These are phyloP conservation scores for Panthera leo DNA, from an alignment of 2,113 vertebrate species.

Conservation along the genomic window DNA sequence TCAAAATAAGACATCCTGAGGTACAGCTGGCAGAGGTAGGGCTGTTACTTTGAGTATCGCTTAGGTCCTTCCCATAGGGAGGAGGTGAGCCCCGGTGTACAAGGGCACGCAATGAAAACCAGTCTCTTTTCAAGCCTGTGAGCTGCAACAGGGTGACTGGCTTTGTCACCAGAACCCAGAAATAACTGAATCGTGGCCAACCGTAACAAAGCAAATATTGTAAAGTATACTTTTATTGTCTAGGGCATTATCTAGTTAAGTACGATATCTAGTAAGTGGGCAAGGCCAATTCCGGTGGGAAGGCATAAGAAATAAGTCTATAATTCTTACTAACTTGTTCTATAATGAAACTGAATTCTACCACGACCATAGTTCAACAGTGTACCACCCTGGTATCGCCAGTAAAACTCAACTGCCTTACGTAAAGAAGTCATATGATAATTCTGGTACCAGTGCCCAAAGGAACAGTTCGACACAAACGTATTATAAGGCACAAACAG, in stretches of 20 bases:
- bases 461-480: not conserved
- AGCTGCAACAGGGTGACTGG: not conserved
- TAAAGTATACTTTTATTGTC: not conserved
- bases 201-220: not conserved
- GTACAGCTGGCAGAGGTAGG: not conserved
- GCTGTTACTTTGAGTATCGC: not conserved
- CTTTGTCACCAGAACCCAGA: not conserved
- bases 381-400: not conserved
- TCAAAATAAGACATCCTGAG: not conserved
- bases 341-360: not conserved
- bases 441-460: not conserved
- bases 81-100: not conserved
- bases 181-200: not conserved
- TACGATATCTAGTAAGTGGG: not conserved
- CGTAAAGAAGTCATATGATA: not conserved
- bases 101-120: not conserved
- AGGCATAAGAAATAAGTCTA: not conserved
- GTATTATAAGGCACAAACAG: not conserved
- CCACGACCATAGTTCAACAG: not conserved
- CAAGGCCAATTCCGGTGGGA: not conserved
- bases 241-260: not conserved
- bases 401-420: not conserved
- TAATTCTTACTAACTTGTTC: not conserved
- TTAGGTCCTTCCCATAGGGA: not conserved
- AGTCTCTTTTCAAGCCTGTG: not conserved